Percentiles rank a stretch among this genome's conserved stretches.
These are phyloP conservation scores for Platysteira castanea DNA, from an alignment of 2,113 vertebrate species.

Conservation along the genomic window DNA sequence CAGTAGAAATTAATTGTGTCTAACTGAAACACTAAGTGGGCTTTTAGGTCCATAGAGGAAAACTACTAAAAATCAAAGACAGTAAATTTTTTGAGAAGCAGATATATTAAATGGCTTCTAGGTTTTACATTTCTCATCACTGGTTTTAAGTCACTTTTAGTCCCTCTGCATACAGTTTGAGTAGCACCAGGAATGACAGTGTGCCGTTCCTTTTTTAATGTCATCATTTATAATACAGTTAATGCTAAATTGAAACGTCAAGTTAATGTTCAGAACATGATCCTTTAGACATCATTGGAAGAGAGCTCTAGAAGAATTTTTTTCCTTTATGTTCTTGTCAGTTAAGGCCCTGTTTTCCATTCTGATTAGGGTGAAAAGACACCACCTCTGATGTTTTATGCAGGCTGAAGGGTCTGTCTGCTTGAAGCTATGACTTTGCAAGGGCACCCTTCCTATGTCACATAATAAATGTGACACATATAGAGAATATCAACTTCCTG, in stretches of 20 bases:
- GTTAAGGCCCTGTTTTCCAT: not conserved
- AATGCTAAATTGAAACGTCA: not conserved
- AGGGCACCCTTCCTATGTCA: not conserved
- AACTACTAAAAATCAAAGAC: not conserved
- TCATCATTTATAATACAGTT: not conserved
- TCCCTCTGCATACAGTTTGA: not conserved
- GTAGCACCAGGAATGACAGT: not conserved
- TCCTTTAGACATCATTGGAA: not conserved
- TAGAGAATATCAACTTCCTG: not conserved
- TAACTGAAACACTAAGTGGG: not conserved
- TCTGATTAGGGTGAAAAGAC: not conserved
- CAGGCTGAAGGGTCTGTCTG: not conserved
- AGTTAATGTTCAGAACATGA: not conserved
- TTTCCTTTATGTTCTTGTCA: not conserved
- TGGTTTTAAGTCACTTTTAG: not conserved
- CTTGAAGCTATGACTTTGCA: not conserved
- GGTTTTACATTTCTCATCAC: not conserved
- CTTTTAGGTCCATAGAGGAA: not conserved
- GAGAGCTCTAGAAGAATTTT: not conserved
- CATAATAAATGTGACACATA: not conserved
- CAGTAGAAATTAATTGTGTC: not conserved
- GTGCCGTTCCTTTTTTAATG: not conserved
- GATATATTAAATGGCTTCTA: not conserved
- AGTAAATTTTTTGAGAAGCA: not conserved
- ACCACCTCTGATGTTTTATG: not conserved